Percentiles rank a stretch among this genome's conserved stretches.
Evolutionary conservation across 2,888 invertebrate genomes (phyloP).

Genomic region (Amphipyra berbera): DNA sequence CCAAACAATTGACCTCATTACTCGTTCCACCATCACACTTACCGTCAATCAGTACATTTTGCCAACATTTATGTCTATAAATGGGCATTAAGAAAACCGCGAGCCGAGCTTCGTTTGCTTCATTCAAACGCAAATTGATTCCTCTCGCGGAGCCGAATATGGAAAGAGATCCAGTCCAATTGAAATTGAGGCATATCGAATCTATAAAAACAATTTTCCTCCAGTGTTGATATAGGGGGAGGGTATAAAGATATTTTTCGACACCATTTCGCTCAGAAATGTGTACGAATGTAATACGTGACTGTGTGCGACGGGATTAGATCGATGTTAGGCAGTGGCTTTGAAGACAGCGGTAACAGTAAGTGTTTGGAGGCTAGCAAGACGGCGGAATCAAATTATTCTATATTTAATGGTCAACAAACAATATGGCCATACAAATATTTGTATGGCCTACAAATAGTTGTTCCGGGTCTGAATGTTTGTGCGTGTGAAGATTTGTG

Average conservation of each 20-base stretch:
- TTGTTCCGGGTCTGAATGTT: too few relatives aligned
- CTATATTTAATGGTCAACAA: too few relatives aligned
- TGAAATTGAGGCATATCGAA: slow-evolving; percentile 87
- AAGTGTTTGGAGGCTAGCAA: slow-evolving; percentile 19
- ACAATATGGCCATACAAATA: too few relatives aligned
- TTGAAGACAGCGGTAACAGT: slow-evolving; percentile 40
- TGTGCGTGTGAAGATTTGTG: too few relatives aligned
- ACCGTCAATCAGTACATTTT: slow-evolving; percentile 30
- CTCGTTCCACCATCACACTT: neutral
- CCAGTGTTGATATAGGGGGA: slow-evolving; percentile 79
- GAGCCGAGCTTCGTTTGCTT: slow-evolving; percentile 62
- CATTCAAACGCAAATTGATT: slow-evolving; percentile 81
- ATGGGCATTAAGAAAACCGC: slow-evolving; percentile 73
- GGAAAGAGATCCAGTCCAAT: slow-evolving; percentile 79
- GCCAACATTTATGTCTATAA: slow-evolving; percentile 67
- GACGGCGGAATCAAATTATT: neutral
- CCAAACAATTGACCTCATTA: slow-evolving; percentile 12
- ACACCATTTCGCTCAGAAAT: slow-evolving; percentile 76
- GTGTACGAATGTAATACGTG: slow-evolving; percentile 81
- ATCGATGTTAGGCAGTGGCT: slow-evolving; percentile 60
- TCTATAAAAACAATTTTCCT: slow-evolving; percentile 87
- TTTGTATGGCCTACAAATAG: too few relatives aligned
- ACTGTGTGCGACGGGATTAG: slow-evolving; percentile 76
- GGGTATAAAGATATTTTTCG: slow-evolving; percentile 74
- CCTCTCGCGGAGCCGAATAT: slow-evolving; percentile 69